Conservation (phyloP, 1,140 invertebrate genomes). For the Pachypeltis micranthus region DNA sequence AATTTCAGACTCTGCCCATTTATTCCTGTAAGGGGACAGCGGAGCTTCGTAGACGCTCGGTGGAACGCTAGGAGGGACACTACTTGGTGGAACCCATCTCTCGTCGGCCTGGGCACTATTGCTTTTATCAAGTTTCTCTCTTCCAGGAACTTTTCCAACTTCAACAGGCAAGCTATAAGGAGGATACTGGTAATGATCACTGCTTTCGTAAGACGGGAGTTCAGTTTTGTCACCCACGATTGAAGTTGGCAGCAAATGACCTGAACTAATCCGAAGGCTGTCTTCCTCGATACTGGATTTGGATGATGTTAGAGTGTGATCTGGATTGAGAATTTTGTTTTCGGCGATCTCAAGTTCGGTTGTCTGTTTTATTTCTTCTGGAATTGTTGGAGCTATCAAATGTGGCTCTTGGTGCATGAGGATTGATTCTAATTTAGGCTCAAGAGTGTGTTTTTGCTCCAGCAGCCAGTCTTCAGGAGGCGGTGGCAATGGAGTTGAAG, state of each 20-base stretch:
- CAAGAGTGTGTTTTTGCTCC: background rate
- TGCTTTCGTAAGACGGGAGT: constrained; percentile 13
- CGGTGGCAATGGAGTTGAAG: constrained; percentile 11
- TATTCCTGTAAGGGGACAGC: constrained; percentile 54
- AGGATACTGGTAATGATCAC: constrained; percentile 23
- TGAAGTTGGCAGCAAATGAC: constrained; percentile 10
- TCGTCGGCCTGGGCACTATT: constrained; percentile 44
- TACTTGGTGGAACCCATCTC: constrained; percentile 50
- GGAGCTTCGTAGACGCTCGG: constrained; percentile 35
- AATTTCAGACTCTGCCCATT: constrained; percentile 59
- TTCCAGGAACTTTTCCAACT: constrained; percentile 26
- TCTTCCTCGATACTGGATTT: constrained; percentile 19
- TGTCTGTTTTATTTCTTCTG: constrained; percentile 20
- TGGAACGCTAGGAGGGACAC: constrained; percentile 28
- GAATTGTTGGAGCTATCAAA: constrained; percentile 17
- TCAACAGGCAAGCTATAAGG: constrained; percentile 22
- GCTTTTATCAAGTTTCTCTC: constrained; percentile 36
- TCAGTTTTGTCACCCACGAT: constrained; percentile 17
- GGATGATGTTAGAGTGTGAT: constrained; percentile 16
- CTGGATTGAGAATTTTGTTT: constrained; percentile 4
- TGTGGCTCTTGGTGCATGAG: constrained; percentile 8
- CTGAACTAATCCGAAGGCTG: background rate
- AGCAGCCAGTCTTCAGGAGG: background rate
- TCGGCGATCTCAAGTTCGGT: background rate
- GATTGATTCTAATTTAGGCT: constrained; percentile 3